Percentiles rank a stretch among this genome's conserved stretches.
These are phyloP conservation scores for Cyprinus carpio DNA, from an alignment of 2,113 vertebrate genomes.

Conservation along the genomic window DNA sequence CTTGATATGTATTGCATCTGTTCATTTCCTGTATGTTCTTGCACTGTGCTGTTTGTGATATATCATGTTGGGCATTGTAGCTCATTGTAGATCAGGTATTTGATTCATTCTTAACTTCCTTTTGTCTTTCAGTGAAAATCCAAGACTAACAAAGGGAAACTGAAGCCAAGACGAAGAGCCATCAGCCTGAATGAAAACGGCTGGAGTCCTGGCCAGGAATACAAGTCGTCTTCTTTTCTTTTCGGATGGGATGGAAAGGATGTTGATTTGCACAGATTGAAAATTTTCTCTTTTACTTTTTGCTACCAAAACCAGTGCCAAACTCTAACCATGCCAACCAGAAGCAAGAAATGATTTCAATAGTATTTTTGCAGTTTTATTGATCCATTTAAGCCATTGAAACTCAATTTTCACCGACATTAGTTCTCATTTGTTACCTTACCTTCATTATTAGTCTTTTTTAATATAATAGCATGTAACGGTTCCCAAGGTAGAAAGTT, in stretches of 20 bases:
- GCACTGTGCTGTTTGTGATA: neutral
- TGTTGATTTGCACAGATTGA: conserved; percentile 48
- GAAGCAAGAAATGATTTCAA: conserved; percentile 35
- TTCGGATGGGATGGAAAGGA: no score
- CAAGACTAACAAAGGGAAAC: conserved; percentile 38
- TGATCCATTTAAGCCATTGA: conserved; percentile 19
- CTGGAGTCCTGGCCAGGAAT: conserved; percentile 36
- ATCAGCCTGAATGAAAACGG: conserved; percentile 36
- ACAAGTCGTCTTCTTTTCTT: conserved; percentile 42
- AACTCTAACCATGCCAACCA: conserved; percentile 65
- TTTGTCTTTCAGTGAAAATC: conserved; percentile 62
- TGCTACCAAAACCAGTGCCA: conserved; percentile 69
- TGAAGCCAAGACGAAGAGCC: conserved; percentile 41
- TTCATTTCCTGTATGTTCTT: neutral
- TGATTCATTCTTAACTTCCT: conserved; percentile 50
- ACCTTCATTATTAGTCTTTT: neutral
- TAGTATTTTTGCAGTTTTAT: conserved; percentile 12
- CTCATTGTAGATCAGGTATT: neutral
- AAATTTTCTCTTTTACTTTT: conserved; percentile 41
- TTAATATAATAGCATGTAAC: neutral
- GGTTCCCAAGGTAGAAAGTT: neutral
- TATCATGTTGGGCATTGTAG: neutral
- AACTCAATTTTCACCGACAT: neutral
- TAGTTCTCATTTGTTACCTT: neutral
- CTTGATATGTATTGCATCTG: neutral